Conservation (phyloP, 2,113 vertebrate species). For the Gorsachius goisagi region DNA sequence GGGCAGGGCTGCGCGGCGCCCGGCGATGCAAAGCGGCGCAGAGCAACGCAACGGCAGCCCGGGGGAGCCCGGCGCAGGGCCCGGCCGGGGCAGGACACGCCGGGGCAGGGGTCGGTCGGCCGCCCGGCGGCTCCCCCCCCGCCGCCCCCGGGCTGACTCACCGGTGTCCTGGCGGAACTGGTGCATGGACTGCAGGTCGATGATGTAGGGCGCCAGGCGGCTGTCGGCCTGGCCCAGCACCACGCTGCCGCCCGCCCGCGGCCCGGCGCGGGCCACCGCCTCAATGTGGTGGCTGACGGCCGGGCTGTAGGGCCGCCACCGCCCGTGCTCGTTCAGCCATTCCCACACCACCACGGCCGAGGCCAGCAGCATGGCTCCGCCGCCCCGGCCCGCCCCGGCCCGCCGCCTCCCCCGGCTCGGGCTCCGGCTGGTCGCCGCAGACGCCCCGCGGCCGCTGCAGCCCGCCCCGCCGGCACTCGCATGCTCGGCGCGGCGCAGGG, state of each 20-base stretch:
- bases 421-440: background rate
- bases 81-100: background rate
- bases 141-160: conserved; percentile 66
- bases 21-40: background rate
- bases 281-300: conserved; percentile 96
- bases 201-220: conserved; percentile 90
- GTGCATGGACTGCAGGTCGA: conserved; percentile 94
- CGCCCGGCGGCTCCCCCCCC: background rate
- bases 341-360: conserved; percentile 95
- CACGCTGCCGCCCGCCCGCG: conserved; percentile 87
- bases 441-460: background rate
- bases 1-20: background rate
- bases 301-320: conserved; percentile 95
- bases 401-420: conserved; percentile 11
- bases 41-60: background rate
- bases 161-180: conserved; percentile 95
- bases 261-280: conserved; percentile 89
- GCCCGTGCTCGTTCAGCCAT: conserved; percentile 98
- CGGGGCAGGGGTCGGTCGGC: background rate
- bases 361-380: conserved; percentile 85
- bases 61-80: background rate
- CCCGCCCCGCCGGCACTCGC: background rate
- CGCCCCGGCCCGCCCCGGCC: background rate
- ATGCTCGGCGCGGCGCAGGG: background rate
- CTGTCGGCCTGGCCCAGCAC: conserved; percentile 93